Evolutionary conservation across 2,888 invertebrate species (phyloP).

Genomic region (Ochropleura plecta): DNA sequence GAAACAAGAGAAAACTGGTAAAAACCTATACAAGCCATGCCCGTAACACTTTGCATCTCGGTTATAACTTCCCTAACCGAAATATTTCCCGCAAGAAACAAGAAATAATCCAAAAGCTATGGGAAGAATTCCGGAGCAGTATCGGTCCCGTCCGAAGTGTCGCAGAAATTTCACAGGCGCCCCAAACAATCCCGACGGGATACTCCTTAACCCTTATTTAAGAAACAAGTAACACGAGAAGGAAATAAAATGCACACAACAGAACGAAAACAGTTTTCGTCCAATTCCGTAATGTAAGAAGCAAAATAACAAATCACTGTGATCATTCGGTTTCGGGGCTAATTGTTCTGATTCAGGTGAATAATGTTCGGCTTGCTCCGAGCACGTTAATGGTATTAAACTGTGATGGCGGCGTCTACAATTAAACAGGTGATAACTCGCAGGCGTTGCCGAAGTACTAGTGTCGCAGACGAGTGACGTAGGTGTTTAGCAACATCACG

Average conservation of each 20-base stretch:
- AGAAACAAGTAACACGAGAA: conserved; percentile 28
- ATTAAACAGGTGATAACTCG: conserved; percentile 70
- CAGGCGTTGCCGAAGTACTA: conserved; percentile 60
- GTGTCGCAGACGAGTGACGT: conserved; percentile 54
- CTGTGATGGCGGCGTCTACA: conserved; percentile 54
- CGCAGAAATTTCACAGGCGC: conserved; percentile 36
- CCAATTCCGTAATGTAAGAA: conserved; percentile 59
- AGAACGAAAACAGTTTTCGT: conserved; percentile 43
- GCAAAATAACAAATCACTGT: conserved; percentile 60
- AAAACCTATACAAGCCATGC: background rate
- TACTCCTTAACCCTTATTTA: conserved; percentile 36
- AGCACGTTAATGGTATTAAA: conserved; percentile 57
- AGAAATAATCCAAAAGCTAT: conserved; percentile 36
- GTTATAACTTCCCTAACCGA: background rate
- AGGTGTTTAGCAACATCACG: conserved; percentile 60
- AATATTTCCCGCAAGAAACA: conserved; percentile 34
- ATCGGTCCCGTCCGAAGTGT: conserved; percentile 21
- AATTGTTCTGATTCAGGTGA: conserved; percentile 64
- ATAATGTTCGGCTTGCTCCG: conserved; percentile 58
- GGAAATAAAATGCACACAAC: conserved; percentile 41
- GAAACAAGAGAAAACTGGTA: background rate
- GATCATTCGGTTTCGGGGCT: conserved; percentile 58
- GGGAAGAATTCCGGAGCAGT: conserved; percentile 12
- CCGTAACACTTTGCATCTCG: conserved; percentile 1
- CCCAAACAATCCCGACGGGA: conserved; percentile 9